Evolutionary conservation across 2,888 invertebrate species (phyloP), one percentile per base, ranked within the genome.

Genomic region (Ptychoptera albimana): DNA sequence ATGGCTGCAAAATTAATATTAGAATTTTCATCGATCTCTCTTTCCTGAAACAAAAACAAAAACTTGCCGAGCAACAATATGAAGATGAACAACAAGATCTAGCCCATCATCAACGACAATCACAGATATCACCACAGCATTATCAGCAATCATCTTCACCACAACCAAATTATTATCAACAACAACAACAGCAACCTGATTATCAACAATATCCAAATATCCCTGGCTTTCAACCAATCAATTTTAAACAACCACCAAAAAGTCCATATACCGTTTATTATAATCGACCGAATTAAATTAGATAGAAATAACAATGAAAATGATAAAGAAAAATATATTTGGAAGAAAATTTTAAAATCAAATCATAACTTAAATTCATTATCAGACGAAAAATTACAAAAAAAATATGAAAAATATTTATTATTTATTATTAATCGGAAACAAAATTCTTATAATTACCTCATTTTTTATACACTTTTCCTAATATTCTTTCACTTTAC

Each of bases 1-100:
- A 54, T 56, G 58, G 60, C 60, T 63, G 60, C 63, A 64, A 58
- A 60, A 64, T 63, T 64, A 65, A 64, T 63, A 53, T 62, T 64
- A 80, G 81, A 76, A 78, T 81, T 76, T 81, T 81, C 77, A 79
- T 82, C 75, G 80, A 81, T 74, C 77, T 81, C 63, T 80, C 81
- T 75, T 80, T 81, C 75, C 75, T 81, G 70, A 77, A 79, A 77
- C 74, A 77, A 69, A 75, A 75, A 74, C 70, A 69, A 62, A 69
- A 71, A 68, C 71, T 73, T 57, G 68, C 72, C 67, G 72, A 72
- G 64, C 71, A 73, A 64, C 73, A 72, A 67, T 69, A 69, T 66
- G 60, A n/a, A n/a, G n/a, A 60, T 56, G 59, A 60, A 58, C 58
- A 61, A 52, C 60, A 55, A 43, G 49, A 46, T 55, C 57, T 60